Percentiles rank a stretch among this genome's conserved stretches.
These are phyloP conservation scores for Podotricha telesiphe DNA, from an alignment of 2,888 invertebrate genomes.

Conservation along the genomic window DNA sequence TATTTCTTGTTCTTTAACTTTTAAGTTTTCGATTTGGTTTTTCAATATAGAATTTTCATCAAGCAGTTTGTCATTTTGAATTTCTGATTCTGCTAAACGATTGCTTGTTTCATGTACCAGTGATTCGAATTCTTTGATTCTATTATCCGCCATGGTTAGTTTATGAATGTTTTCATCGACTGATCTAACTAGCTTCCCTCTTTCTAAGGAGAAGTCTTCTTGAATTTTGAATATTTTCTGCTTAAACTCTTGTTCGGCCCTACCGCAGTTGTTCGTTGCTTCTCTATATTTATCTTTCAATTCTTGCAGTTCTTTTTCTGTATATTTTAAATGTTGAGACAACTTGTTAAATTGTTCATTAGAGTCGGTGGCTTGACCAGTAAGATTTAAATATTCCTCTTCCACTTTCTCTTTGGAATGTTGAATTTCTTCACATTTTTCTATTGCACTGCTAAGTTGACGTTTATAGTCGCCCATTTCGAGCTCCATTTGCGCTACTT, in stretches of 20 bases:
- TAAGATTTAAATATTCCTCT: constrained; percentile 83
- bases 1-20: constrained; percentile 69
- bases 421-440: constrained; percentile 82
- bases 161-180: constrained; percentile 68
- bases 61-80: constrained; percentile 65
- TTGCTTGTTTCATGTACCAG: constrained; percentile 58
- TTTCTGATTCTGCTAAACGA: constrained; percentile 61
- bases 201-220: constrained; percentile 70
- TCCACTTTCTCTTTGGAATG: constrained; percentile 84
- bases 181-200: constrained; percentile 64
- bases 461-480: constrained; percentile 83
- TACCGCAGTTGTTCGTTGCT: constrained; percentile 69
- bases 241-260: constrained; percentile 77
- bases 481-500: constrained; percentile 77
- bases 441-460: constrained; percentile 79
- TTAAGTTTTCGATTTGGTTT: constrained; percentile 69
- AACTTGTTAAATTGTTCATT: constrained; percentile 83
- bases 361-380: constrained; percentile 84
- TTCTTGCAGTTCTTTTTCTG: constrained; percentile 83
- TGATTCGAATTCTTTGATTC: constrained; percentile 66
- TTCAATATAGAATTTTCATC: constrained; percentile 75
- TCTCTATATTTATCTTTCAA: constrained; percentile 77
- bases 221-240: constrained; percentile 75
- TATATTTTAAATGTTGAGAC: constrained; percentile 81
- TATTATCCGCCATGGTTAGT: constrained; percentile 64